Base-by-base conservation (phyloP, 2,797 vertebrate species). In the Parotocinclus haroldoi region DNA sequence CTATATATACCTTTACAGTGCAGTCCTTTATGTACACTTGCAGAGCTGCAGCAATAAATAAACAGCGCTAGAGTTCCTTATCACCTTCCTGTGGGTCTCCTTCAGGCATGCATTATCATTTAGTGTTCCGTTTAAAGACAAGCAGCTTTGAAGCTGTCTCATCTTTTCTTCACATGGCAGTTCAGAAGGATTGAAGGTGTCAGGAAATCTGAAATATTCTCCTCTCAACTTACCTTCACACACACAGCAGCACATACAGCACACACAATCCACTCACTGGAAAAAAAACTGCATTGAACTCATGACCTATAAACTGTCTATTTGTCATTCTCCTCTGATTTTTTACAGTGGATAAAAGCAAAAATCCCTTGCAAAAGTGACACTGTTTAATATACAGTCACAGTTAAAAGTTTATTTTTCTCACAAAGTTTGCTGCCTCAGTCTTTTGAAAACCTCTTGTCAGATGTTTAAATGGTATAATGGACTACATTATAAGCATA, bases 91-190 rank as follows among this genome's bases (percentile, higher is more conserved):
- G 60, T n/a, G 40, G 71, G 60, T 54, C 52, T 68, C 59, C 53
- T 72, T 58, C 59, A 53, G 71, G 74, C 72, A 60, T 74, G 66
- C 74, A 74, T 78, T 68, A 74, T 50, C 68, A 72, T 76, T 63
- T 74, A 72, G 58, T 59, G 70, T 74, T 71, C 56, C 54, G 58
- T 76, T 78, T 69, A 69, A 57, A 66, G 58, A 48, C 64, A 59
- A 62, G 61, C 51, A 27, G 58, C 71, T 76, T 74, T 72, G 66
- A 72, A 74, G 71, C 63, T 62, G 7, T 72, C 71, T 73, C 67
- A 74, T 74, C 69, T 67, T 69, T 36, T 46, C 68, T 67, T 79
- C 54, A 60, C 66, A 62, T 69, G 72, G 58, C 66, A 56, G 66
- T 74, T 76, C 71, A 74, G 69, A 75, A 58, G 55, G 56, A 66